Conservation (phyloP, 2,888 invertebrate species). For the Bombylius major region DNA sequence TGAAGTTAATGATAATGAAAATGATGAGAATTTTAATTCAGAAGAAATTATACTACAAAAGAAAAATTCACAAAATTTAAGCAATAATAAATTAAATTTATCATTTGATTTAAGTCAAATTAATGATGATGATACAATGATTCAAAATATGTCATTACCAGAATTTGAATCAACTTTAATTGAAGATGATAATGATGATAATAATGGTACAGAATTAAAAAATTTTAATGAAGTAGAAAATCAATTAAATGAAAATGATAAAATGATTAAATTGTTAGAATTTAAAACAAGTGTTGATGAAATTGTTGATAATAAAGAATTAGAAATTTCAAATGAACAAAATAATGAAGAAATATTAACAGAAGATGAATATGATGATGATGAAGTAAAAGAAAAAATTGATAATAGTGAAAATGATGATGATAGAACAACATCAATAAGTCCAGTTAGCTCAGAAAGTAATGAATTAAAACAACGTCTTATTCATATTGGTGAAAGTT, state of each 20-base stretch:
- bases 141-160: constrained; percentile 26
- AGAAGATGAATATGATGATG: background rate
- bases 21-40: no score
- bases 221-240: background rate
- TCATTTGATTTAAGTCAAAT: no score
- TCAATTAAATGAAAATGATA: background rate
- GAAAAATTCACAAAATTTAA: no score
- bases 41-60: no score
- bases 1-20: background rate
- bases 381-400: background rate
- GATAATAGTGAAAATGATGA: constrained; percentile 1
- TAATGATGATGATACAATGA: constrained; percentile 17
- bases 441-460: background rate
- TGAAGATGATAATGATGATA: no score
- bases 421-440: background rate
- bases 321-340: background rate
- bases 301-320: background rate
- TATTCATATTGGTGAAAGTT: constrained; percentile 18
- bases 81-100: no score
- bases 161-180: constrained; percentile 21
- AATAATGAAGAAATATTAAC: no score
- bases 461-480: constrained; percentile 19
- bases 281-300: background rate
- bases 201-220: background rate
- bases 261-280: background rate